Base-by-base conservation (phyloP, 1,140 invertebrate species). In the Babylonia areolata region DNA sequence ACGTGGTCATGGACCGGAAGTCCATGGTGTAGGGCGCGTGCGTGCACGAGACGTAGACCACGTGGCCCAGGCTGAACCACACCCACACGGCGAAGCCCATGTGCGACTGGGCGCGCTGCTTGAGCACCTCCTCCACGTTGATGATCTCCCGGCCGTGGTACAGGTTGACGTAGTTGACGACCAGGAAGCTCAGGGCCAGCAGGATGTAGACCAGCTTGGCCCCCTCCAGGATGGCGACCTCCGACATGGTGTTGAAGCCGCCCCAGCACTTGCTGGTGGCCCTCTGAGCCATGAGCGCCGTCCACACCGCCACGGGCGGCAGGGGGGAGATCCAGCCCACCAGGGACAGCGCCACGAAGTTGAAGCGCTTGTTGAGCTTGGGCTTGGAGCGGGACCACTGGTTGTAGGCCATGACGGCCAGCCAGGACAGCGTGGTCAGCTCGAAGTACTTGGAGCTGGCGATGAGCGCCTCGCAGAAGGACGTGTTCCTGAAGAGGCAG, bases 121-220 rank as follows among this genome's bases (percentile, higher is more conserved):
- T 80, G 54, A 85, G 77, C 35, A 85, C 77, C 39, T 85, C 84
- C 37, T 85, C 84, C 77, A 85, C 78, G 64, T 85, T 85, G 84
- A 85, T 85, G 33, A 85, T 85, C 78, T 85, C 84, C 6, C 78
- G 51, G 11, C 46, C 51, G 58, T 69, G 51, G 78, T 80, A 85
- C 46, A 85, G 33, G 42, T 85, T 85, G 35, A 58, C 6, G 77
- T 80, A 80, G 51, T n/a, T 85, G 23, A 80, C 17, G 31, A 33
- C 39, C 51, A 85, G 51, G 39, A 85, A 85, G n/a, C 46, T 23
- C 78, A 85, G 39, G 54, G 33, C 33, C 23, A 85, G 31, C 20
- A 85, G 39, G 17, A 85, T 40, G 35, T 80, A 81, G 51, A 79
- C 17, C 33, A 85, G 78, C 64, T 85, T 85, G 51, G 84, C 64